These are phyloP conservation scores for Elanoides forficatus DNA, from an alignment of 2,113 vertebrate genomes.

Conservation along the genomic window DNA sequence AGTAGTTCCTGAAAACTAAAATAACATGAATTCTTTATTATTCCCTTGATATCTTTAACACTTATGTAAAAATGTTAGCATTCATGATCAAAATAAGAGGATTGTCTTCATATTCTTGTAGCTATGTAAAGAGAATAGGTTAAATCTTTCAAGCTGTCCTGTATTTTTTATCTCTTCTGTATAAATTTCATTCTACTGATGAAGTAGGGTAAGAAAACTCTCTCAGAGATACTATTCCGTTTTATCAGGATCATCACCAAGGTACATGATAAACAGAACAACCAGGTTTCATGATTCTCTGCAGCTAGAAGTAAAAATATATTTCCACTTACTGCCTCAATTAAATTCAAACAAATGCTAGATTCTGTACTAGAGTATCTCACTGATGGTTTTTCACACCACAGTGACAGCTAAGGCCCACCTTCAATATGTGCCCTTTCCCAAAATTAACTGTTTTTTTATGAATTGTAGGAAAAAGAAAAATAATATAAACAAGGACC, in stretches of 20 bases:
- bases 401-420: neutral
- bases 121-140: neutral
- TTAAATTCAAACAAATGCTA: neutral
- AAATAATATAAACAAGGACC: neutral
- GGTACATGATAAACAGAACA: neutral
- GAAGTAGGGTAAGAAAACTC: neutral
- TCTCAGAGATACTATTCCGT: neutral
- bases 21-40: neutral
- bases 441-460: neutral
- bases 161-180: neutral
- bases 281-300: neutral
- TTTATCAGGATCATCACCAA: neutral
- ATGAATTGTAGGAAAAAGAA: neutral
- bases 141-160: neutral
- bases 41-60: neutral
- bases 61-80: neutral
- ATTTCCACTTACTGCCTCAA: neutral
- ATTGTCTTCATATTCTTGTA: neutral
- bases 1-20: neutral
- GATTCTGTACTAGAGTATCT: neutral
- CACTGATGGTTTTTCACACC: neutral
- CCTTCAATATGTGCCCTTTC: neutral
- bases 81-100: neutral
- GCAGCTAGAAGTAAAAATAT: neutral
- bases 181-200: neutral